phyloP scores from a whole-genome alignment of 1,140 invertebrate species.

The Conus betulinus region DNA sequence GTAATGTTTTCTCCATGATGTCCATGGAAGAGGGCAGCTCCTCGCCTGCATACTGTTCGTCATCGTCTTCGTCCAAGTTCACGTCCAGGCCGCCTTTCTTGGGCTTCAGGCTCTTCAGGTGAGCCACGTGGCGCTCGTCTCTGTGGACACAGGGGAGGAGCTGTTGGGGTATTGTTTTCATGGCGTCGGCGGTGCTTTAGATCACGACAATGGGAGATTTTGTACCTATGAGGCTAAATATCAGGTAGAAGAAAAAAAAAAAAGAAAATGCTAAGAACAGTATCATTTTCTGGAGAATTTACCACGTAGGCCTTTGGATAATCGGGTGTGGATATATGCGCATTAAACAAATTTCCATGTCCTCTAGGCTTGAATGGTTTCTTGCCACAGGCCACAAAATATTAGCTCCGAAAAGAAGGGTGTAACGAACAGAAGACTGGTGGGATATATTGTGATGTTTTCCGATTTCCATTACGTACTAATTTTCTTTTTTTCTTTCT shows the following conservation, averaged over 20 bases:
- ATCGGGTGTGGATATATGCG: too few species aligned
- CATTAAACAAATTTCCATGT: too few species aligned
- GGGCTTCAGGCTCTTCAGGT: conserved; percentile 19
- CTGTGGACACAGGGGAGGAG: neutral
- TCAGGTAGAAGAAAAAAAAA: too few species aligned
- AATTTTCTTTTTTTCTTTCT: too few species aligned
- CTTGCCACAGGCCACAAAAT: too few species aligned
- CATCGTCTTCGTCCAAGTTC: neutral
- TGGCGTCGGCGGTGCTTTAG: too few species aligned
- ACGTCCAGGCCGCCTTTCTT: conserved; percentile 21
- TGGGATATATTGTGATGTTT: too few species aligned
- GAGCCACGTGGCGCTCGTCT: conserved; percentile 19
- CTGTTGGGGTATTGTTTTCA: neutral
- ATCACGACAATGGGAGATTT: neutral
- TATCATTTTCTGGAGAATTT: neutral
- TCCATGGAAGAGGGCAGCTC: conserved; percentile 1
- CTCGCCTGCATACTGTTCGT: neutral
- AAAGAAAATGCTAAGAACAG: neutral
- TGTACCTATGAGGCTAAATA: neutral
- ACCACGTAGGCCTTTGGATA: too few species aligned
- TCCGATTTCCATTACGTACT: too few species aligned
- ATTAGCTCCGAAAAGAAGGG: too few species aligned
- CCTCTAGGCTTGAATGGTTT: too few species aligned
- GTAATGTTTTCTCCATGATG: conserved; percentile 27
- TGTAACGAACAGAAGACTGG: too few species aligned